Base-by-base conservation (phyloP, 2,797 vertebrate species). In the Rhodeus uyekii region DNA sequence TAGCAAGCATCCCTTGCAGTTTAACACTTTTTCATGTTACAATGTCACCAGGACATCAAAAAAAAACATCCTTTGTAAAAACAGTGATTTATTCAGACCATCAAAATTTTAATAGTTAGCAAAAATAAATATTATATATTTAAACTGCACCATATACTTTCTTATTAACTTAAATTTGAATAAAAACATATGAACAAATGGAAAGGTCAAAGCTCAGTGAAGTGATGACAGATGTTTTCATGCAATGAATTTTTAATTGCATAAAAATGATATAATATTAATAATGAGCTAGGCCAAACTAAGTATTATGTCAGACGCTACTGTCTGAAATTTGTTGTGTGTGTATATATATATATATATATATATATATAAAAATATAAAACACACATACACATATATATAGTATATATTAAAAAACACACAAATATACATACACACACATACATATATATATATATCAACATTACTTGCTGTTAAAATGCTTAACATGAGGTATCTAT, bases 21-120 rank as follows among this genome's bases (percentile, higher is more conserved):
- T 48, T 27, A 38, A 38, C 58, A 46, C n/a, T 24, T 14, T 42
- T n/a, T n/a, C n/a, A n/a, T 50, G 42, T 32, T 50, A 81, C 38
- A 24, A 39, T 76, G 58, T 63, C 61, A 46, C 38, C 77, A 79
- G 77, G 27, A 69, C 38, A 79, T 8, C 8, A 16, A 6, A 42
- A 80, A 13, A 71, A 6, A 42, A 80, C 19, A 71, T 27, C 14
- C n/a, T 13, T 61, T 4, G 19, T n/a, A n/a, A 39, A 60, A 71
- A 32, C 38, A 34, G 16, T 3, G 3, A 50, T 78, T 61, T 27
- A 61, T 44, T 8, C 36, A 60, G 4, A 76, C n/a, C 76, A 77
- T 9, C 16, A 44, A 29, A 13, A 60, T 29, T 8, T 1, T 13
- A 61, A 42, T 14, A 5, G 60, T 16, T 1, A 44, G 27, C 16